phyloP scores from a whole-genome alignment of 2,797 vertebrate genomes.

The Petrocephalus schoutedeni region DNA sequence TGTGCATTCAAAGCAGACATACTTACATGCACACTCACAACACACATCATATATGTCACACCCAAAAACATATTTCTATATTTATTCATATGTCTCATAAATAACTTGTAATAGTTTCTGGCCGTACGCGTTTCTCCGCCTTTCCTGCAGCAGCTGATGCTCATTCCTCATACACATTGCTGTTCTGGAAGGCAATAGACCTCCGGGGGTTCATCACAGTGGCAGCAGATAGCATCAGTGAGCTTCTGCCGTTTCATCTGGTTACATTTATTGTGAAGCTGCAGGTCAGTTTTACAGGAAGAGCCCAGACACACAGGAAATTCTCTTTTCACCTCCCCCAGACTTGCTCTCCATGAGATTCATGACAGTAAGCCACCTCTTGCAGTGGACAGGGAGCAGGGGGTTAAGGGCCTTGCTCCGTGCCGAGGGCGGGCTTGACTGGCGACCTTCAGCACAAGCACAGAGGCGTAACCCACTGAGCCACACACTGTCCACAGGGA shows the following conservation, averaged over 20 bases:
- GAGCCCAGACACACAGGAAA: constrained; percentile 24
- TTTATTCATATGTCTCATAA: neutral
- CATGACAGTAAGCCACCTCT: no score
- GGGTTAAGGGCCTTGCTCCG: no score
- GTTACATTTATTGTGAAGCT: neutral
- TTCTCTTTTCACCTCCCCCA: constrained; percentile 17
- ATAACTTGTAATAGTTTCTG: neutral
- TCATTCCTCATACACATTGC: constrained; percentile 5
- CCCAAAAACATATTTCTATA: neutral
- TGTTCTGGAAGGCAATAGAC: constrained; percentile 2
- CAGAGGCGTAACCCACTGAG: no score
- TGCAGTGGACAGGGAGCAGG: no score
- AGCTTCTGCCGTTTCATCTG: neutral
- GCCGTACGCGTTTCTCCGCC: constrained; percentile 10
- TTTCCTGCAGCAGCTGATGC: neutral
- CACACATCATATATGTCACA: neutral
- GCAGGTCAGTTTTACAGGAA: constrained; percentile 23
- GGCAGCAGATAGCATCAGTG: neutral
- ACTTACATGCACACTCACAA: neutral
- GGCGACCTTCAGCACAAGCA: no score
- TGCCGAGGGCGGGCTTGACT: no score
- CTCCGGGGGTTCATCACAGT: neutral
- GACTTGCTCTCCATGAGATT: no score
- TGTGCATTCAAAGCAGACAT: neutral
- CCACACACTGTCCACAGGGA: no score